Percentiles rank a stretch among this genome's conserved stretches.
Conservation (phyloP, 1,140 invertebrate species). For the Ephestia elutella region DNA sequence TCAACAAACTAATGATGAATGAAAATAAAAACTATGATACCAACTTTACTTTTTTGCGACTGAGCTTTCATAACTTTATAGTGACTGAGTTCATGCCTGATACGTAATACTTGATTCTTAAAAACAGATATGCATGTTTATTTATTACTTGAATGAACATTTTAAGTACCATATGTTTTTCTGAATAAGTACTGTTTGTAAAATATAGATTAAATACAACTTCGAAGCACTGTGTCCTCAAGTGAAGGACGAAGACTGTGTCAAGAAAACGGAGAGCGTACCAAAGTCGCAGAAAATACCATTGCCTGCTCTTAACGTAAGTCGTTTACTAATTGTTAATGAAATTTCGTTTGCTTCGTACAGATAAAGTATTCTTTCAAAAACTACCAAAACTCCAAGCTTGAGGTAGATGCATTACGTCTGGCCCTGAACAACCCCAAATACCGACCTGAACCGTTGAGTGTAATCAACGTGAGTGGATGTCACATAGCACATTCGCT, state of each 20-base stretch:
- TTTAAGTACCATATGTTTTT: no score
- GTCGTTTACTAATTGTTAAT: slow-evolving; percentile 40
- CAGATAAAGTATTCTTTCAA: slow-evolving; percentile 79
- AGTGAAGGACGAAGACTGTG: slow-evolving; percentile 76
- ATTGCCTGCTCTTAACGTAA: slow-evolving; percentile 83
- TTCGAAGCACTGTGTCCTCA: slow-evolving; percentile 80
- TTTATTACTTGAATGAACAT: no score
- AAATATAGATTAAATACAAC: slow-evolving; percentile 76
- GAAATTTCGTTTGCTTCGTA: slow-evolving; percentile 41
- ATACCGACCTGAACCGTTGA: slow-evolving; percentile 76
- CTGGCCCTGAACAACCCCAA: slow-evolving; percentile 75
- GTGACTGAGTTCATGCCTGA: no score
- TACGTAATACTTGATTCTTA: no score
- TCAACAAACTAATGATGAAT: no score
- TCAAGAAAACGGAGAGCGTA: slow-evolving; percentile 75
- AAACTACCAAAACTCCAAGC: slow-evolving; percentile 75
- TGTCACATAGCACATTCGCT: slow-evolving; percentile 36
- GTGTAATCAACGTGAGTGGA: slow-evolving; percentile 79
- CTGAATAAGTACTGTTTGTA: slow-evolving; percentile 12
- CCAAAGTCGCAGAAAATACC: slow-evolving; percentile 76
- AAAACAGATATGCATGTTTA: no score
- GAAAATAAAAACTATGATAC: no score
- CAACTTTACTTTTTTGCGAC: no score
- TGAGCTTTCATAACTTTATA: no score
- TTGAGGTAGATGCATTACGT: slow-evolving; percentile 71